Evolutionary conservation across 92 coral and sea anemone genomes (phyloP).

Genomic region (Meandrina meandrites): DNA sequence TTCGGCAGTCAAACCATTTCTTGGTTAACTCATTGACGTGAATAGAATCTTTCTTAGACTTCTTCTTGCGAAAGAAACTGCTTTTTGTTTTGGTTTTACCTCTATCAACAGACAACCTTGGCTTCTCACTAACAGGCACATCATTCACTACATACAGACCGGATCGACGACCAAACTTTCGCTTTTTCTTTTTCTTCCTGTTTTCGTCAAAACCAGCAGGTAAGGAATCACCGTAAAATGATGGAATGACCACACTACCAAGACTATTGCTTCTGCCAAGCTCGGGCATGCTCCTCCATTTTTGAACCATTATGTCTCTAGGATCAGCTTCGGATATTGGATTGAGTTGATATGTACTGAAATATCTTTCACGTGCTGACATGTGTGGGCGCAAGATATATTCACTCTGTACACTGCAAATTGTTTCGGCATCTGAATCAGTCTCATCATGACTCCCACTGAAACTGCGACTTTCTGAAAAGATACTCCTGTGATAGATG

Average conservation of each 20-base stretch:
- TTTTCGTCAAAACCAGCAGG: conserved; percentile 58
- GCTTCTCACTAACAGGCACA: conserved; percentile 68
- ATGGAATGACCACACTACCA: conserved; percentile 33
- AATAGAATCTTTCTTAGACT: conserved; percentile 44
- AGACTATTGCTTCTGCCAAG: conserved; percentile 52
- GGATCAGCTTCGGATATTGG: conserved; percentile 33
- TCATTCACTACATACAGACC: conserved; percentile 94
- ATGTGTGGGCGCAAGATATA: conserved; percentile 64
- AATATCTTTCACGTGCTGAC: conserved; percentile 75
- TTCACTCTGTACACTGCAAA: conserved; percentile 78
- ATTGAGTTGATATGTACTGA: conserved; percentile 76
- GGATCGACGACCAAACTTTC: conserved; percentile 86
- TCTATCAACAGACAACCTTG: conserved; percentile 48
- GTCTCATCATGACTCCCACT: conserved; percentile 68
- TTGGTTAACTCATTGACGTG: conserved; percentile 79
- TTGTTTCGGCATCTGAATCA: conserved; percentile 82
- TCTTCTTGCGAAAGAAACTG: conserved; percentile 57
- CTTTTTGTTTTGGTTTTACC: conserved; percentile 57
- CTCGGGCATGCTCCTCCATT: conserved; percentile 85
- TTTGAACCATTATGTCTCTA: conserved; percentile 33
- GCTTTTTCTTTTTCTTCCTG: conserved; percentile 64
- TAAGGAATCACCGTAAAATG: conserved; percentile 62
- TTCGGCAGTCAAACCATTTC: conserved; percentile 76
- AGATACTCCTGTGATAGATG: conserved; percentile 57
- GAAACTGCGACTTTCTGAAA: conserved; percentile 36